Base-by-base conservation (phyloP, 2,797 vertebrate genomes). In the Rhinichthys osculus region DNA sequence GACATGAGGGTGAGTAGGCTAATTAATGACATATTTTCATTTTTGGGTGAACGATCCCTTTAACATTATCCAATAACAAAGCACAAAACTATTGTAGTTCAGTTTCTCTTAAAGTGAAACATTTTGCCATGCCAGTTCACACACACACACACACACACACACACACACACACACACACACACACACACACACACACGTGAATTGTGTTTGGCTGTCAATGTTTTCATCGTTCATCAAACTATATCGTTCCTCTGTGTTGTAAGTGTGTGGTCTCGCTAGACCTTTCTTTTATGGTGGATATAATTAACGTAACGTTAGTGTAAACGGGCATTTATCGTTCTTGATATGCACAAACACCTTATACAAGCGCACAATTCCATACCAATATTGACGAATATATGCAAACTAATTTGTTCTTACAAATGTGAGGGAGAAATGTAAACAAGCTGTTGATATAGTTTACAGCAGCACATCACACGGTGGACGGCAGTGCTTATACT, bases 391-490 rank as follows among this genome's bases (percentile, higher is more conserved):
- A 47, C 2, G 21, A 70, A 69, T 23, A 10, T 38, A 27, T 27
- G 4, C 21, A 59, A 16, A 19, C 23, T 54, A 57, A 71, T 42
- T 35, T 14, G 35, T 47, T 64, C 40, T 47, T 47, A 64, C 27
- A 47, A 16, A 47, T 47, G 73, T 35, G 27, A 35, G 13, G 66
- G 14, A 67, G 38, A 44, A 72, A 83, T 42, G 47, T n/a, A 76
- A 74, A 64, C 57, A 77, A 77, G 16, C 64, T 70, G 44, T 78
- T 67, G 30, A 17, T 10, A 35, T 42, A 33, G 27, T 64, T 81
- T 69, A 81, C 64, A 64, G 35, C 14, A 81, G 42, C 62, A 69
- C 21, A 70, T 81, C 5, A 40, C 78, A 74, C 17, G 3, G 33
- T 40, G 50, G 30, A 42, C 47, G 54, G 42, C 40, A 70, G 50